These are phyloP conservation scores for Drosophila tanythrix DNA, from an alignment of 2,888 invertebrate genomes.

Conservation along the genomic window DNA sequence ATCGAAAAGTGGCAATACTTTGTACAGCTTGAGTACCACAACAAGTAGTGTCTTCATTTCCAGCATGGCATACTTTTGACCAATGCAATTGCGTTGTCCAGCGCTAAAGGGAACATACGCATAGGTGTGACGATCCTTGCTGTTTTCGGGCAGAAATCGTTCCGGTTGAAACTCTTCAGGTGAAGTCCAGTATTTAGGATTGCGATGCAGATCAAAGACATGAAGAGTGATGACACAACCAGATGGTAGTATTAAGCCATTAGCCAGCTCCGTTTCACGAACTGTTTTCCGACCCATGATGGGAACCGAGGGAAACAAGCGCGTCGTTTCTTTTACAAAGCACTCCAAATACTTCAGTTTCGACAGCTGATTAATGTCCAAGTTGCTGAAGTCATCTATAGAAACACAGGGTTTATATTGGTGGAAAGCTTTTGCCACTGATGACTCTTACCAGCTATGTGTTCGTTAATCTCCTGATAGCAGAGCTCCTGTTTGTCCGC, in stretches of 20 bases:
- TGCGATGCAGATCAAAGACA: slow-evolving; percentile 76
- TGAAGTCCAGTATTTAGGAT: slow-evolving; percentile 71
- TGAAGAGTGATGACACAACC: slow-evolving; percentile 66
- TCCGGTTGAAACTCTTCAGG: slow-evolving; percentile 80
- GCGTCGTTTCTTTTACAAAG: slow-evolving; percentile 67
- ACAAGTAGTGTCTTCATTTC: slow-evolving; percentile 78
- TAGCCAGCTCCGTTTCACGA: slow-evolving; percentile 77
- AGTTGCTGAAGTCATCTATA: slow-evolving; percentile 62
- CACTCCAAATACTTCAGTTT: slow-evolving; percentile 67
- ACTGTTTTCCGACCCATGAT: slow-evolving; percentile 86
- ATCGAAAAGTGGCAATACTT: slow-evolving; percentile 55
- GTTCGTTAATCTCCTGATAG: slow-evolving; percentile 68
- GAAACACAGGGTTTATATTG: neutral
- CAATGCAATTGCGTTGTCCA: slow-evolving; percentile 83
- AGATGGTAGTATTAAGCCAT: slow-evolving; percentile 74
- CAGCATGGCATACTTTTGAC: slow-evolving; percentile 78
- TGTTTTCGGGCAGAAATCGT: slow-evolving; percentile 85
- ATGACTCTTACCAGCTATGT: slow-evolving; percentile 62
- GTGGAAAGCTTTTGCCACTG: neutral
- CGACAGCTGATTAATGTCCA: slow-evolving; percentile 47
- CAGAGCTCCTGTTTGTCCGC: slow-evolving; percentile 74
- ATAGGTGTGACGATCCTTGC: slow-evolving; percentile 70
- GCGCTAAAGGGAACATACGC: slow-evolving; percentile 83
- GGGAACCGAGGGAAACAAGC: slow-evolving; percentile 88
- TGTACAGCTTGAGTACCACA: slow-evolving; percentile 66